A percentile compares a stretch with the other conserved stretches of the same genome.
These are phyloP conservation scores for Spheniscus mendiculus DNA, from an alignment of 2,113 vertebrate genomes.

Conservation along the genomic window DNA sequence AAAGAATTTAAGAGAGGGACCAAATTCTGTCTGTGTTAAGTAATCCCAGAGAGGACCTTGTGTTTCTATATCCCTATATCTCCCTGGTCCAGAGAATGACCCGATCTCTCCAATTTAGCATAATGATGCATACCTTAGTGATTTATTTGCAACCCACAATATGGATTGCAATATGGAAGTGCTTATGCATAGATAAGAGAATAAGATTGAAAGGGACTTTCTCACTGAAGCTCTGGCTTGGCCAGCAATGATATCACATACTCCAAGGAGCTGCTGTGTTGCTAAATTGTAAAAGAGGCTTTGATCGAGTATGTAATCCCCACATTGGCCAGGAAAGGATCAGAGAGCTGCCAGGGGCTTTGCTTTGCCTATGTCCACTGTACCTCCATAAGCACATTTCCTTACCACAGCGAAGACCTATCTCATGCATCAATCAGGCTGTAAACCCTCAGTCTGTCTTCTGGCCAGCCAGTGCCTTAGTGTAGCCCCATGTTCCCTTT, in stretches of 20 bases:
- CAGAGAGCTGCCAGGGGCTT: background rate
- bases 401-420: background rate
- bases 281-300: background rate
- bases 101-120: background rate
- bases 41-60: background rate
- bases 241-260: accelerated
- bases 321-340: background rate
- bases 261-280: background rate
- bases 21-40: background rate
- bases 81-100: background rate
- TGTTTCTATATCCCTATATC: background rate
- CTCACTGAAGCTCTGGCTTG: background rate
- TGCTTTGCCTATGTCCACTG: background rate
- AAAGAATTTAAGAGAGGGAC: background rate
- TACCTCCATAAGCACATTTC: background rate
- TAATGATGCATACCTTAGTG: background rate
- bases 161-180: background rate
- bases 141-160: background rate
- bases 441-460: background rate
- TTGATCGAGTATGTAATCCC: background rate
- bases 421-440: background rate
- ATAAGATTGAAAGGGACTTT: background rate
- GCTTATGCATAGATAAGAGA: background rate
- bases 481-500: background rate
- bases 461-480: background rate